Conservation (phyloP, 2,797 vertebrate species). For the Eleutherodactylus coqui region DNA sequence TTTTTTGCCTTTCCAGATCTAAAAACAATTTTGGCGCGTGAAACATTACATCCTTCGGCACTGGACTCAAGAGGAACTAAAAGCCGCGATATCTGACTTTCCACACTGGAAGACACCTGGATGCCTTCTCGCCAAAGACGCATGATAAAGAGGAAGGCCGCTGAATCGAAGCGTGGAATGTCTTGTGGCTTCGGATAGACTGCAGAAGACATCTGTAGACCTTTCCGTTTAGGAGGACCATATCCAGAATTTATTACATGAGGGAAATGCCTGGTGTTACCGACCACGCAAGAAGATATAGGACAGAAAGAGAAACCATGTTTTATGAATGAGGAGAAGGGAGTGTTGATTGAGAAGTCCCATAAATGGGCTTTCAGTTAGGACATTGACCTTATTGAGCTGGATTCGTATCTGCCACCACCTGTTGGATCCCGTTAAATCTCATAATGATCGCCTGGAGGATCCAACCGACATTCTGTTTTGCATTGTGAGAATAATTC, state of each 20-base stretch:
- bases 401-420: constrained; percentile 3
- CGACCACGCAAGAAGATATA: background rate
- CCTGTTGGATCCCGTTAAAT: background rate
- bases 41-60: background rate
- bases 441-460: background rate
- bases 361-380: background rate
- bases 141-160: constrained; percentile 8
- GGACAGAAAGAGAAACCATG: constrained; percentile 10
- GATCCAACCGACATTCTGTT: background rate
- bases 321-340: constrained; percentile 12
- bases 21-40: background rate
- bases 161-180: constrained; percentile 38
- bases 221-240: background rate
- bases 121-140: constrained; percentile 58
- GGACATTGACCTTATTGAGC: background rate
- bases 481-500: background rate
- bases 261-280: constrained; percentile 12
- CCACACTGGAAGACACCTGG: constrained; percentile 58
- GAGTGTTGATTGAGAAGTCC: background rate
- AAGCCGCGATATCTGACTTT: background rate
- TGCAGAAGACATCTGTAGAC: background rate
- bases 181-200: constrained; percentile 59
- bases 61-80: background rate
- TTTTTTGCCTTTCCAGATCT: constrained; percentile 44
- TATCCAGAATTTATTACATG: background rate